phyloP scores from a whole-genome alignment of 1,140 invertebrate species.

The Tachypleus tridentatus region DNA sequence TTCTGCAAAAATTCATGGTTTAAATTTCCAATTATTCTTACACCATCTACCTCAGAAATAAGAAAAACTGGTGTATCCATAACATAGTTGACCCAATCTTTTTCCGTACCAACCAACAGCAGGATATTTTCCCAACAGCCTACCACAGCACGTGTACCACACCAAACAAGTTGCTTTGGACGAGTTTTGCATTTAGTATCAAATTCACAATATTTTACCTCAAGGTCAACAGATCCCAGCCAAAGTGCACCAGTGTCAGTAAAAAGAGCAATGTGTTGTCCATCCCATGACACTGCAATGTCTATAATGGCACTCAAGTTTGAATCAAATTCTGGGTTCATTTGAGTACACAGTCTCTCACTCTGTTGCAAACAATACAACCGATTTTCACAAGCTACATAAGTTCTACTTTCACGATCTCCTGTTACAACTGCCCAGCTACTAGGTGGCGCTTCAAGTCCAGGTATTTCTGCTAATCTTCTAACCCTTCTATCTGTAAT shows the following conservation, averaged over 20 bases:
- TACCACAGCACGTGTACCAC: constrained; percentile 70
- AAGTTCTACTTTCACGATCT: constrained; percentile 14
- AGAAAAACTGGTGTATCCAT: constrained; percentile 64
- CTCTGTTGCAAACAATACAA: too few species aligned
- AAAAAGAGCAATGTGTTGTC: constrained; percentile 68
- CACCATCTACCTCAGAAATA: constrained; percentile 79
- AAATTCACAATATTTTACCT: constrained; percentile 70
- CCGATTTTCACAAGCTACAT: constrained; percentile 17
- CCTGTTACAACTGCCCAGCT: constrained; percentile 56
- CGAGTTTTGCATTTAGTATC: constrained; percentile 57
- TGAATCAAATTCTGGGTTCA: constrained; percentile 26
- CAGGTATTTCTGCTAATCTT: constrained; percentile 66
- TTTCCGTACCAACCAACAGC: constrained; percentile 63
- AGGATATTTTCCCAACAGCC: constrained; percentile 62
- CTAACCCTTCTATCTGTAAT: constrained; percentile 67
- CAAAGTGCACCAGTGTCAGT: constrained; percentile 73
- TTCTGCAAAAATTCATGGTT: constrained; percentile 75
- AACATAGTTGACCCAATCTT: constrained; percentile 50
- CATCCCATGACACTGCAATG: constrained; percentile 68
- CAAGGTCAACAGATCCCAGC: constrained; percentile 45
- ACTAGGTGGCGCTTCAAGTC: constrained; percentile 49
- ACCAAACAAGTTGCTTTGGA: constrained; percentile 65
- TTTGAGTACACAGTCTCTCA: too few species aligned
- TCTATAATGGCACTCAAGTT: constrained; percentile 33
- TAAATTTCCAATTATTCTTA: constrained; percentile 65